Conservation (phyloP, 1,140 invertebrate genomes). For the Atopsyche davidsoni region DNA sequence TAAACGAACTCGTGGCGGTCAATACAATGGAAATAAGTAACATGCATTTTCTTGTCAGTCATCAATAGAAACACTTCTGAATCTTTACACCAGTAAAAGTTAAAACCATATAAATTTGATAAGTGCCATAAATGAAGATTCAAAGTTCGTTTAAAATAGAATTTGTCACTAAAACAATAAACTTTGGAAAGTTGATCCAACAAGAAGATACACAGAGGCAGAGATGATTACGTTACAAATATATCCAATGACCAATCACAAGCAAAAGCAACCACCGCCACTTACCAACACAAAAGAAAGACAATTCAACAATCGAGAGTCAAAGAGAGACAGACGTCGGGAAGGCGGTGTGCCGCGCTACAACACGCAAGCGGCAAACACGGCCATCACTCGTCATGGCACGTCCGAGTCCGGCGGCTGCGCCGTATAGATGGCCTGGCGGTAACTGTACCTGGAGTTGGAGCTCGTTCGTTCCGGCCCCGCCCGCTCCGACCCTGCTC, state of each 20-base stretch:
- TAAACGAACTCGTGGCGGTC: too few species aligned
- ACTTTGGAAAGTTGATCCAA: not conserved
- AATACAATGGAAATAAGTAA: too few species aligned
- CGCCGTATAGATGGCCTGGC: slow-evolving; percentile 62
- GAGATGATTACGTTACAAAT: not conserved
- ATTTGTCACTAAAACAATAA: not conserved
- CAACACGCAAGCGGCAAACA: slow-evolving; percentile 73
- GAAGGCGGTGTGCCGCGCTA: slow-evolving; percentile 34
- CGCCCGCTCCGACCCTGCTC: slow-evolving; percentile 23
- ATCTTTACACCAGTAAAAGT: too few species aligned
- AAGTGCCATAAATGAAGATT: too few species aligned
- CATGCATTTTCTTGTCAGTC: too few species aligned
- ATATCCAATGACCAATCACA: too few species aligned
- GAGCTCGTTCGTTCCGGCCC: slow-evolving; percentile 32
- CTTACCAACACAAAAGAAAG: not conserved
- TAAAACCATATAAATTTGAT: too few species aligned
- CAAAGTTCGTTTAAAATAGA: not conserved
- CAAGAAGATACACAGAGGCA: not conserved
- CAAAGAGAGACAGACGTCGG: not conserved
- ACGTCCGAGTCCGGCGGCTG: slow-evolving; percentile 61
- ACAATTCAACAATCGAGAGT: not conserved
- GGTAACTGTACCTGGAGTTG: slow-evolving; percentile 75
- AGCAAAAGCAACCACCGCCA: not conserved
- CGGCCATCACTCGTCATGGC: slow-evolving; percentile 65
- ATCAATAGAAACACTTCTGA: too few species aligned